Base-by-base conservation (phyloP, 2,797 vertebrate species). In the Merluccius polli region DNA sequence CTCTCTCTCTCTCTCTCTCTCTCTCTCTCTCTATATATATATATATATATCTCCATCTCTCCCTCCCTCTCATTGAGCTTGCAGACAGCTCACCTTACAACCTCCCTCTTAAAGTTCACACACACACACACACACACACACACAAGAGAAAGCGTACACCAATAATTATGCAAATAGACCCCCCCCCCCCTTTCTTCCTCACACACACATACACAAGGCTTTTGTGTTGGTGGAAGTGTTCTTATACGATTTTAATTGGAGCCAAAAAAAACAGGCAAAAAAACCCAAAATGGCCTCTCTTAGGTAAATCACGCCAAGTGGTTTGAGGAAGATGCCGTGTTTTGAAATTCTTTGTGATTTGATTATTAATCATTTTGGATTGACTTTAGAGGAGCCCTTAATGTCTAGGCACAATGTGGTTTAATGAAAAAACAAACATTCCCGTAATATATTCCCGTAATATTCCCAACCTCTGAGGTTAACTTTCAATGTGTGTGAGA, bases 51-150 rank as follows among this genome's bases (percentile, higher is more conserved):
- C 36, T 38, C 36, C 13, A 10, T 38, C 30, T 79, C 85, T 82
- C 77, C 83, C 70, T 82, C 80, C 74, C 79, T 72, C 70, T 75
- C 0, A n/a, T n/a, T n/a, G n/a, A n/a, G n/a, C n/a, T n/a, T n/a
- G n/a, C n/a, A n/a, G n/a, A n/a, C n/a, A 35, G 33, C 33, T 35
- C 33, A 35, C 33, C 33, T 35, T 8, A 3, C 33, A 35, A 3
- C 33, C 8, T 35, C 3, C 33, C 33, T 35, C 33, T 35, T 35
- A n/a, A n/a, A n/a, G n/a, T n/a, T n/a, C 33, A 12, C 36, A 38
- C 36, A 38, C 44, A 52, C 16, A 52, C 44, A 21, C 18, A 21
- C 24, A 72, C 74, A 72, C 38, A 31, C 3, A 35, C 38, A 73
- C 68, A 74, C 21, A 35, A 35, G 33, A 70, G 31, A 11, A 31